phyloP scores from a whole-genome alignment of 2,888 invertebrate species.

The Gortyna flavago region DNA sequence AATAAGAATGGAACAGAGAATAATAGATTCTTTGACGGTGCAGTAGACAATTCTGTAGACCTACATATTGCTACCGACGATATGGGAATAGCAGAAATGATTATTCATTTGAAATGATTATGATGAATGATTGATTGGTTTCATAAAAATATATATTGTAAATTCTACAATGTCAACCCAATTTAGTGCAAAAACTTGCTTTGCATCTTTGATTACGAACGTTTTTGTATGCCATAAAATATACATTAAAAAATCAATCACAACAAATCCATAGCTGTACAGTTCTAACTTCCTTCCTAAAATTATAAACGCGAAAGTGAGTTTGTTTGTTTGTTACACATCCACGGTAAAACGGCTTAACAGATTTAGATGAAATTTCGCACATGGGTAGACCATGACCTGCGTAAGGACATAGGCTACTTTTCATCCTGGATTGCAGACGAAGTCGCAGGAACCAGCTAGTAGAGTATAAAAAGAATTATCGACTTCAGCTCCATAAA shows the following conservation, averaged over 20 bases:
- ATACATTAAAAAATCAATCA: neutral
- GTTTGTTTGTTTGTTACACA: no score
- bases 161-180: neutral
- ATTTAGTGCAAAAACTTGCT: neutral
- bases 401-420: no score
- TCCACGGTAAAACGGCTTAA: no score
- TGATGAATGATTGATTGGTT: no score
- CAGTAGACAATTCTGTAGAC: neutral
- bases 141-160: no score
- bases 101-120: neutral
- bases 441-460: no score
- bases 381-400: no score
- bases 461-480: neutral
- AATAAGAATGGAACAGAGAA: conserved; percentile 18
- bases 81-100: neutral
- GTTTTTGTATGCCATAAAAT: neutral
- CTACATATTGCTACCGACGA: neutral
- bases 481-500: neutral
- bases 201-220: neutral
- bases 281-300: no score
- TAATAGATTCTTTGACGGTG: conserved; percentile 15
- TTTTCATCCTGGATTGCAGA: no score
- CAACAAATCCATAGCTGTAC: neutral
- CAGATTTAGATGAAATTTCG: no score
- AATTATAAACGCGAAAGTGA: no score